These are phyloP conservation scores for Novumbra hubbsi DNA, from an alignment of 2,797 vertebrate genomes.

Conservation along the genomic window DNA sequence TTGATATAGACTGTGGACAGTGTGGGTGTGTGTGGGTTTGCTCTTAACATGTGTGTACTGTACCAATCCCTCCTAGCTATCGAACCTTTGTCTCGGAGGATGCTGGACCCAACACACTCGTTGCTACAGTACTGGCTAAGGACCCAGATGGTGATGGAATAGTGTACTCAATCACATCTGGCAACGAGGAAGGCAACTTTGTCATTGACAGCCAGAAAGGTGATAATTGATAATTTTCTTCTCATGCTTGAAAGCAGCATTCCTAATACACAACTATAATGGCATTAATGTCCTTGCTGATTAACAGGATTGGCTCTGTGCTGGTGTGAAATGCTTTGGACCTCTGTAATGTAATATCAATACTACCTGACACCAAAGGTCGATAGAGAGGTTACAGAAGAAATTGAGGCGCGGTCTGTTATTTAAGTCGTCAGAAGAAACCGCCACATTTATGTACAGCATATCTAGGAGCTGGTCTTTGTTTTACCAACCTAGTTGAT, in stretches of 20 bases:
- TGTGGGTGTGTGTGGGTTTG: slow-evolving; percentile 14
- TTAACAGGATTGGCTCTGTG: slow-evolving; percentile 22
- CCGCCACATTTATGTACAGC: slow-evolving; percentile 21
- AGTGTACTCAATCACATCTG: slow-evolving; percentile 81
- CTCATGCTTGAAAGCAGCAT: neutral
- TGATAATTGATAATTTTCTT: slow-evolving; percentile 56
- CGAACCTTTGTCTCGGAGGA: slow-evolving; percentile 90
- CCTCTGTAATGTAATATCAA: slow-evolving; percentile 47
- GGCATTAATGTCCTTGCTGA: neutral
- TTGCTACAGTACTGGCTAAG: slow-evolving; percentile 85
- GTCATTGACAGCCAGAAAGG: slow-evolving; percentile 90
- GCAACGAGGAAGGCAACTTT: slow-evolving; percentile 86
- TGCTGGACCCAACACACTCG: slow-evolving; percentile 85
- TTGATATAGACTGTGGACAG: slow-evolving; percentile 33
- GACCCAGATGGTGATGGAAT: slow-evolving; percentile 89
- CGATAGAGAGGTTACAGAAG: slow-evolving; percentile 52
- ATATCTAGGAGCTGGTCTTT: slow-evolving; percentile 23
- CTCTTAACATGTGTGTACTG: neutral
- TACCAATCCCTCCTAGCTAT: slow-evolving; percentile 72
- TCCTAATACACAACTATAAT: neutral
- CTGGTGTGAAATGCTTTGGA: slow-evolving; percentile 31
- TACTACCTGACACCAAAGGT: slow-evolving; percentile 40
- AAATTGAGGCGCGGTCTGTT: slow-evolving; percentile 21
- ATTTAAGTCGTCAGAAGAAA: slow-evolving; percentile 53
- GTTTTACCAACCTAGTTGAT: neutral